These are phyloP conservation scores for Coptodon rendalli DNA, from an alignment of 2,113 vertebrate species.

Conservation along the genomic window DNA sequence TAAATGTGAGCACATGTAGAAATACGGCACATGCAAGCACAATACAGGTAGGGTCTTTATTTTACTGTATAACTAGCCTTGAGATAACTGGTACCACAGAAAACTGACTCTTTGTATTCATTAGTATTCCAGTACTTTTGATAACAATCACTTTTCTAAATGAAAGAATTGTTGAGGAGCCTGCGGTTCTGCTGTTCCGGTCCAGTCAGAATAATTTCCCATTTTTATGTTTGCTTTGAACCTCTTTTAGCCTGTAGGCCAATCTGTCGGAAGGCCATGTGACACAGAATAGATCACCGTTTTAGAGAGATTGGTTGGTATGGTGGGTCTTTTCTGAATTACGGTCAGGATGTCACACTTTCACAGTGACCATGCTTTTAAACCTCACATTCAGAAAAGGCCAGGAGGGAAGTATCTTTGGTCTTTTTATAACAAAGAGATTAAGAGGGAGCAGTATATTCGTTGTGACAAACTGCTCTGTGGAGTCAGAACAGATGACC, in stretches of 20 bases:
- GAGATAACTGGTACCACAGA: neutral
- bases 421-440: neutral
- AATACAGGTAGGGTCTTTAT: neutral
- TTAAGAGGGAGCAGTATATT: neutral
- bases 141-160: neutral
- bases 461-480: neutral
- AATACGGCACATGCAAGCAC: neutral
- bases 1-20: neutral
- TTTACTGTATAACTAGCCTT: neutral
- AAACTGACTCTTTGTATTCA: neutral
- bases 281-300: neutral
- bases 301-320: neutral
- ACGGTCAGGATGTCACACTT: neutral
- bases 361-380: neutral
- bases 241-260: neutral
- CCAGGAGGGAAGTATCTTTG: neutral
- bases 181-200: neutral
- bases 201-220: neutral
- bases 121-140: neutral
- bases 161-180: neutral
- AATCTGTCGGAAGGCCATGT: neutral
- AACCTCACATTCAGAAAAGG: neutral
- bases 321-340: neutral
- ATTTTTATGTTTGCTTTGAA: conserved; percentile 1
- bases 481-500: neutral